phyloP scores from a whole-genome alignment of 92 coral and sea anemone species.

The Virgularia gustaviana region DNA sequence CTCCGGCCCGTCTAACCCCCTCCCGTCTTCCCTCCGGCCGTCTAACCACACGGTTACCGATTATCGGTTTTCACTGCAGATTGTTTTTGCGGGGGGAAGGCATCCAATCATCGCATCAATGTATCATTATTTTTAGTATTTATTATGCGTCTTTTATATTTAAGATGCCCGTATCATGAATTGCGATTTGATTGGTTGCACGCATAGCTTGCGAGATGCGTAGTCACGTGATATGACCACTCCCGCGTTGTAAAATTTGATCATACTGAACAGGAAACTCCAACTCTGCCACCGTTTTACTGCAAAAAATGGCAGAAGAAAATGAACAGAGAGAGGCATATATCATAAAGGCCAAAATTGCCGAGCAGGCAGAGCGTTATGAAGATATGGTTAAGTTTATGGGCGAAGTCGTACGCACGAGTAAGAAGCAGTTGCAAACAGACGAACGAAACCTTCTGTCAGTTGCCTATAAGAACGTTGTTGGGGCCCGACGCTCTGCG shows the following conservation, averaged over 20 bases:
- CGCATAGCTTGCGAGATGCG: background rate
- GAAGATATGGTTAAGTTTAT: conserved; percentile 89
- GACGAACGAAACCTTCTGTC: conserved; percentile 95
- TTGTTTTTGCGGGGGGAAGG: too few species aligned
- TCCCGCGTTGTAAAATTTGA: conserved; percentile 30
- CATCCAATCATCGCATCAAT: too few species aligned
- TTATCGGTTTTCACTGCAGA: too few species aligned
- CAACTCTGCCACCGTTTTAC: conserved; percentile 17
- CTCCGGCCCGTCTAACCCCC: background rate
- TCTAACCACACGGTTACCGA: too few species aligned
- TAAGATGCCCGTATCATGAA: background rate
- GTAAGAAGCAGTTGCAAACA: conserved; percentile 57
- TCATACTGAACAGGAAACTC: background rate
- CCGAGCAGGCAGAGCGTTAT: conserved; percentile 94
- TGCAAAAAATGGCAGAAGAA: conserved; percentile 22
- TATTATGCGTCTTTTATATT: too few species aligned
- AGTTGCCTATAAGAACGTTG: conserved; percentile 99
- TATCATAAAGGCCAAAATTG: conserved; percentile 68
- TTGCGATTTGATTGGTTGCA: background rate
- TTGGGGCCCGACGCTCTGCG: conserved; percentile 92
- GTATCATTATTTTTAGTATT: too few species aligned
- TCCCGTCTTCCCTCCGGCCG: too few species aligned
- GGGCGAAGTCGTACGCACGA: conserved; percentile 62
- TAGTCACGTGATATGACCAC: conserved; percentile 35
- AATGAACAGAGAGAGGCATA: conserved; percentile 44